A percentile compares a stretch with the other conserved stretches of the same genome.
Evolutionary conservation across 2,888 invertebrate species (phyloP).

Genomic region (Aquatica leii): DNA sequence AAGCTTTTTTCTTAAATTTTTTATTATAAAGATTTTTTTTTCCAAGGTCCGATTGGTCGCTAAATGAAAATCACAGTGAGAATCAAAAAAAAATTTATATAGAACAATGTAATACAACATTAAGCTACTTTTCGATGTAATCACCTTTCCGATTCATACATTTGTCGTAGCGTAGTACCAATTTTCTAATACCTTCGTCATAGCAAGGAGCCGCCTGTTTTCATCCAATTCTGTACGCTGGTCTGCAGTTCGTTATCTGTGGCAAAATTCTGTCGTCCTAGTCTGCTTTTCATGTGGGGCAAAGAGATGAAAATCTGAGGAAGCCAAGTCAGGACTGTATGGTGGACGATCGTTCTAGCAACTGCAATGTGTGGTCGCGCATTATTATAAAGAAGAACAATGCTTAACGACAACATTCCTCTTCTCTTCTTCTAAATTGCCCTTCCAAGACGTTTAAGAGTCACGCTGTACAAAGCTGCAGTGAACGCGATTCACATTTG

Average conservation of each 20-base stretch:
- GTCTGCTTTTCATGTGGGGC: not conserved
- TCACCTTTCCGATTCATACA: not conserved
- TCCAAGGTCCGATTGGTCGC: too few relatives aligned
- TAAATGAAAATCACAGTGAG: too few relatives aligned
- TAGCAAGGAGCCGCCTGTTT: not conserved
- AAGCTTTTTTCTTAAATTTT: too few relatives aligned
- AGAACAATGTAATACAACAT: not conserved
- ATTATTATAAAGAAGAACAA: not conserved
- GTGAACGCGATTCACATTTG: too few relatives aligned
- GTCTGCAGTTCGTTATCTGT: slow-evolving; percentile 1
- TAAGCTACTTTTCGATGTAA: not conserved
- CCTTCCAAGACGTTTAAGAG: not conserved
- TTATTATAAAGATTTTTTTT: too few relatives aligned
- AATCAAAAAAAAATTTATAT: not conserved
- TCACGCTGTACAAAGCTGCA: not conserved
- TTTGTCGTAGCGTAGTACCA: slow-evolving; percentile 3
- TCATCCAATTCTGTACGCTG: slow-evolving; percentile 1
- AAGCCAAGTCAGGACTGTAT: not conserved
- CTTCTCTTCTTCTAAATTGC: not conserved
- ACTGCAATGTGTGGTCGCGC: not conserved
- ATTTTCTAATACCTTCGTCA: not conserved
- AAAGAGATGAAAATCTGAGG: not conserved
- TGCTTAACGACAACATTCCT: not conserved
- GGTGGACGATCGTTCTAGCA: not conserved
- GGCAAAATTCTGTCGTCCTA: not conserved